Percentiles rank a stretch among this genome's conserved stretches.
phyloP scores from a whole-genome alignment of 2,888 invertebrate species.

The Syrista parreyssii region DNA sequence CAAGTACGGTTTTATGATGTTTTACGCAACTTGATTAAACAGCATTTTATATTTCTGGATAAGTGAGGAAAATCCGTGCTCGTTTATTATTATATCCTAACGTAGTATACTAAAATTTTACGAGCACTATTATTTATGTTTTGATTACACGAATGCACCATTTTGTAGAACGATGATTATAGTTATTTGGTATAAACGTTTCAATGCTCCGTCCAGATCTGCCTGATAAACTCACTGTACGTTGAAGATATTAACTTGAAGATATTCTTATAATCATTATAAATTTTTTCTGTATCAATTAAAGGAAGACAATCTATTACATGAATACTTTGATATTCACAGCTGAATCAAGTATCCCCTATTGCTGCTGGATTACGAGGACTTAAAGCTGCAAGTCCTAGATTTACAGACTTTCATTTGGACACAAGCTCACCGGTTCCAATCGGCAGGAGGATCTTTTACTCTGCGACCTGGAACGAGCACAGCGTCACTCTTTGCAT shows the following conservation, averaged over 20 bases:
- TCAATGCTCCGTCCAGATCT: background rate
- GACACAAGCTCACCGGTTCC: constrained; percentile 67
- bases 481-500: constrained; percentile 67
- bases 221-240: background rate
- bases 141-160: background rate
- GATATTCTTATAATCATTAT: background rate
- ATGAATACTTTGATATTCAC: constrained; percentile 28
- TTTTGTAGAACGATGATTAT: background rate
- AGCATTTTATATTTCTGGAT: background rate
- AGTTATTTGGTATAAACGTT: background rate
- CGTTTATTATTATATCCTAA: background rate
- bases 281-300: background rate
- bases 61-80: background rate
- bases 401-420: constrained; percentile 80
- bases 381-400: constrained; percentile 78
- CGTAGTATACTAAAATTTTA: background rate
- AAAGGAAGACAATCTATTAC: background rate
- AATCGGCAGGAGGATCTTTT: constrained; percentile 79
- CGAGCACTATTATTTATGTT: background rate
- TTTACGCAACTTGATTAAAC: background rate
- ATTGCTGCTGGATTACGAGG: constrained; percentile 78
- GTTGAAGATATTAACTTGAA: background rate
- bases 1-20: constrained; percentile 71
- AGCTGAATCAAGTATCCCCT: constrained; percentile 78
- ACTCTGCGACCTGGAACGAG: constrained; percentile 78